Evolutionary conservation across 2,113 vertebrate genomes (phyloP), one percentile per base, ranked within the genome.

Genomic region (Ailurus styani): DNA sequence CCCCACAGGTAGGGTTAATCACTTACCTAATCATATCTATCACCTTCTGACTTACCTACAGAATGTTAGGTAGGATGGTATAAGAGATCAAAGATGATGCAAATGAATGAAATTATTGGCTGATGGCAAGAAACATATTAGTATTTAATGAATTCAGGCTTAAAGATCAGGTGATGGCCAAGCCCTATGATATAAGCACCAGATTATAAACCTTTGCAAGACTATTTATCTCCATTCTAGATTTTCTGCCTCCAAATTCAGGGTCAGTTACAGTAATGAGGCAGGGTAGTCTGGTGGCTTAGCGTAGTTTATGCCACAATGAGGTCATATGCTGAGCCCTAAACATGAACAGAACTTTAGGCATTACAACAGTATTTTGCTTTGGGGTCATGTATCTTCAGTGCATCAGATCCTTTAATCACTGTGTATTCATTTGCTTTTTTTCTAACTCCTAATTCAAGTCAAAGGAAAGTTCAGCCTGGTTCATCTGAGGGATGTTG

Each of bases 41-140:
- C 54, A 86, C 40, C 13, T 90, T 94, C 50, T 96, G 62, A 92
- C 23, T 89, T 91, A 77, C 52, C 72, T 90, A 94, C 45, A 95
- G 66, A 91, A 68, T 91, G n/a, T 82, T 81, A 64, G 27, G 45
- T 15, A 54, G 27, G 17, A 87, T 87, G 21, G 23, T 21, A 64
- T 54, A 50, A 77, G n/a, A 83, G 45, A 73, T 7, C 45, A 93
- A 87, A 87, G 23, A 50, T 34, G 37, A 87, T 64, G 25, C 25
- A 87, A 82, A 84, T 93, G 23, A 97, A 47, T 52, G 54, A 92
- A 94, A 93, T 29, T 64, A 91, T 7, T 54, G 42, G 45, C n/a
- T 87, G 34, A 73, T 25, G 45, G 45, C 29, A 88, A 75, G 84
- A 62, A 55, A 42, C 54, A 60, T 37, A 68, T 70, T 93, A 87